Evolutionary conservation across 1,140 invertebrate genomes (phyloP).

Genomic region (Scylla paramamosain): DNA sequence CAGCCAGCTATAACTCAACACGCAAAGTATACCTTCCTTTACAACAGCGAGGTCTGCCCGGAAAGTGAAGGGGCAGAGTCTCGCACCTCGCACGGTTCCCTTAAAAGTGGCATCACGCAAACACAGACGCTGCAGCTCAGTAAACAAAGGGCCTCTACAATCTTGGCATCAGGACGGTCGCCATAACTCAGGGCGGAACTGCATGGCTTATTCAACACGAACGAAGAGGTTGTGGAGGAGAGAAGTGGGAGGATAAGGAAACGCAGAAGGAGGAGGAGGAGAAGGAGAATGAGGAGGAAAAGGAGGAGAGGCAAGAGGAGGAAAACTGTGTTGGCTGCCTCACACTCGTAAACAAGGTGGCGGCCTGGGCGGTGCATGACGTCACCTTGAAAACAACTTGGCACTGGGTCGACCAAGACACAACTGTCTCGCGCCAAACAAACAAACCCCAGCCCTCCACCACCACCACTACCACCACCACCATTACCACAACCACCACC

Average conservation of each 20-base stretch:
- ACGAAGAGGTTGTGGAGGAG: background rate
- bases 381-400: no score
- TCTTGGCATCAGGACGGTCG: background rate
- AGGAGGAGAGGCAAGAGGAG: background rate
- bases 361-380: no score
- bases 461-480: no score
- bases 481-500: no score
- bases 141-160: background rate
- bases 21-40: background rate
- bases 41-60: background rate
- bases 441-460: no score
- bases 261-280: background rate
- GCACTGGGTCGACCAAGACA: no score
- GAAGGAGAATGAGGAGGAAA: background rate
- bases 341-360: no score
- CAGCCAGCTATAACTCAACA: conserved; percentile 1
- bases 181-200: background rate
- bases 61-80: background rate
- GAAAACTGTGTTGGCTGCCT: background rate
- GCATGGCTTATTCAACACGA: no score
- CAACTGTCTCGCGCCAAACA: no score
- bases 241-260: background rate
- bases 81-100: background rate
- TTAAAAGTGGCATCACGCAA: background rate
- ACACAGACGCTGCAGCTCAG: background rate